phyloP scores from a whole-genome alignment of 1,140 invertebrate species.

The Eubasilissa regina region DNA sequence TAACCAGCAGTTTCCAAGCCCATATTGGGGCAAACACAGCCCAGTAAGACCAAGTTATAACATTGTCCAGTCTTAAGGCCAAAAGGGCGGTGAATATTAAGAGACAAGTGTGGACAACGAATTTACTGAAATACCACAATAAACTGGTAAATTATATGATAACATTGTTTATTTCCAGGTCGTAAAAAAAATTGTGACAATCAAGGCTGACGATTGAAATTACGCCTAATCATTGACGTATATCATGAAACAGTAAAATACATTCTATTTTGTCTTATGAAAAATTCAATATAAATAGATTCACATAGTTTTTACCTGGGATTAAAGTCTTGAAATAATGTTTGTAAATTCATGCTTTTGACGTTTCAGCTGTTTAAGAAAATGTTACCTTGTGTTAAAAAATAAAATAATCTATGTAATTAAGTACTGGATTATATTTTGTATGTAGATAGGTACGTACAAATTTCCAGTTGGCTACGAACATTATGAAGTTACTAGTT shows the following conservation, averaged over 20 bases:
- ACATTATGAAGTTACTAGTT: too few species aligned
- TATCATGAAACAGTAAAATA: background rate
- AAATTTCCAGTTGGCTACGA: too few species aligned
- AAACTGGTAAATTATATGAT: background rate
- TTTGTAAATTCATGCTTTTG: conserved; percentile 87
- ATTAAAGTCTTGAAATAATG: conserved; percentile 93
- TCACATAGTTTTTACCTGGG: conserved; percentile 78
- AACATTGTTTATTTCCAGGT: conserved; percentile 4
- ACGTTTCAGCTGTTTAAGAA: conserved; percentile 56
- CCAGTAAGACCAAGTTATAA: conserved; percentile 94
- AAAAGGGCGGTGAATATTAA: conserved; percentile 93
- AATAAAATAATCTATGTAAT: background rate
- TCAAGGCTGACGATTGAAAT: conserved; percentile 14
- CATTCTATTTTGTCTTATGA: background rate
- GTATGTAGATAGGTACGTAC: too few species aligned
- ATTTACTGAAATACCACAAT: conserved; percentile 84
- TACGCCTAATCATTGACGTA: background rate
- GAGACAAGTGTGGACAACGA: conserved; percentile 94
- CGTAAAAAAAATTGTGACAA: background rate
- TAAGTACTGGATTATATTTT: too few species aligned
- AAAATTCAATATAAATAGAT: too few species aligned
- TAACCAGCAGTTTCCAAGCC: conserved; percentile 96
- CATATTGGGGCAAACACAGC: conserved; percentile 95
- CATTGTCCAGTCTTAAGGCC: conserved; percentile 90
- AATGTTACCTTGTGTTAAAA: background rate